Conservation (phyloP, 2,113 vertebrate genomes). For the Carettochelys insculpta region DNA sequence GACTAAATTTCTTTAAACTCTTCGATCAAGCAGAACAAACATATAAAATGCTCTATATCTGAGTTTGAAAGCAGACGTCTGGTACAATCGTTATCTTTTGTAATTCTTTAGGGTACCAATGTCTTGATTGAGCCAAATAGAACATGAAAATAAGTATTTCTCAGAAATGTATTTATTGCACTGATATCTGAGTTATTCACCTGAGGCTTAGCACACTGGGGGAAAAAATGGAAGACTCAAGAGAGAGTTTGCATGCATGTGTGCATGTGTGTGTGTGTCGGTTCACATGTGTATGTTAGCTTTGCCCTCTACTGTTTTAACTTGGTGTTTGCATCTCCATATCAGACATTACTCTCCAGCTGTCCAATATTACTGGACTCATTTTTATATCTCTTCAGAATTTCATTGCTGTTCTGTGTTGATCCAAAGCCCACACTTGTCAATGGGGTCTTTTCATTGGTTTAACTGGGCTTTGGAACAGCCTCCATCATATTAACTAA, state of each 20-base stretch:
- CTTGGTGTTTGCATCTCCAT: too few species aligned
- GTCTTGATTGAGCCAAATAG: background rate
- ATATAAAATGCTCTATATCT: background rate
- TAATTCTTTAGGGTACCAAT: background rate
- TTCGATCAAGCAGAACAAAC: background rate
- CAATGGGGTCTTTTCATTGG: background rate
- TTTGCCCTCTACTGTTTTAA: too few species aligned
- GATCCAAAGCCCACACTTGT: background rate
- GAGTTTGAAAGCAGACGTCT: background rate
- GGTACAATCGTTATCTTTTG: background rate
- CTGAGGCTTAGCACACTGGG: background rate
- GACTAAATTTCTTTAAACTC: background rate
- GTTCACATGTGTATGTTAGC: too few species aligned
- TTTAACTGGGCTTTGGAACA: background rate
- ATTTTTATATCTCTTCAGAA: background rate
- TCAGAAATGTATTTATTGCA: background rate
- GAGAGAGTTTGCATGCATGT: background rate
- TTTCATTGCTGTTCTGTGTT: background rate
- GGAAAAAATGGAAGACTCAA: background rate
- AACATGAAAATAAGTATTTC: background rate
- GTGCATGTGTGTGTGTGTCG: background rate
- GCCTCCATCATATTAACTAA: too few species aligned
- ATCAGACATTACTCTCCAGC: background rate
- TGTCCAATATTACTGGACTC: background rate
- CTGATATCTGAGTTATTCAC: accelerated